Percentiles rank a stretch among this genome's conserved stretches.
Conservation (phyloP, 2,113 vertebrate species). For the Chrysemys picta region DNA sequence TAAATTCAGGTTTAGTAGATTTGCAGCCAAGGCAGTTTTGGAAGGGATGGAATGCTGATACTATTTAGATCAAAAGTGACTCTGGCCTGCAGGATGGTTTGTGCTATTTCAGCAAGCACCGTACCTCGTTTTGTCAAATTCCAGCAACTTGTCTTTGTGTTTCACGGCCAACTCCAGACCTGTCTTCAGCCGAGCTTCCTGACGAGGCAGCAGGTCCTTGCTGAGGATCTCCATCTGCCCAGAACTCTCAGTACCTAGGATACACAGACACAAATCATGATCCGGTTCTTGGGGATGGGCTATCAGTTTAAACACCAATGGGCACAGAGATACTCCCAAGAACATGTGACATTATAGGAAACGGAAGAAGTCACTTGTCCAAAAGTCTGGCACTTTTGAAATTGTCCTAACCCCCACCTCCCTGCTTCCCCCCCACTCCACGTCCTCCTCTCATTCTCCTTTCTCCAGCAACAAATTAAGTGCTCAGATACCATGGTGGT, state of each 20-base stretch:
- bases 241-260: slow-evolving; percentile 78
- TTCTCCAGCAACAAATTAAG: not conserved
- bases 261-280: not conserved
- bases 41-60: not conserved
- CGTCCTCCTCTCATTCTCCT: not conserved
- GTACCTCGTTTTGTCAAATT: slow-evolving; percentile 95
- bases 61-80: not conserved
- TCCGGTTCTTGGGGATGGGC: not conserved
- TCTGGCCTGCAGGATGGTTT: not conserved
- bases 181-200: slow-evolving; percentile 85
- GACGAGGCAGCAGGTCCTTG: slow-evolving; percentile 86
- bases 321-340: not conserved
- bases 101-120: not conserved
- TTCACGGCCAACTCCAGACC: slow-evolving; percentile 93
- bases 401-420: not conserved
- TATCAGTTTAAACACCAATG: not conserved
- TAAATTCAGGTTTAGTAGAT: fast-evolving
- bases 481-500: not conserved
- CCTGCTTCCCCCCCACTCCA: not conserved
- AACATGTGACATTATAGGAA: not conserved
- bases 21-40: not conserved
- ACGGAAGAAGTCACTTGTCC: not conserved
- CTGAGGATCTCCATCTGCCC: slow-evolving; percentile 71
- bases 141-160: slow-evolving; percentile 96
- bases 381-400: not conserved